Base-by-base conservation (phyloP, 2,888 invertebrate species). In the Scrobipalpa atriplicella region DNA sequence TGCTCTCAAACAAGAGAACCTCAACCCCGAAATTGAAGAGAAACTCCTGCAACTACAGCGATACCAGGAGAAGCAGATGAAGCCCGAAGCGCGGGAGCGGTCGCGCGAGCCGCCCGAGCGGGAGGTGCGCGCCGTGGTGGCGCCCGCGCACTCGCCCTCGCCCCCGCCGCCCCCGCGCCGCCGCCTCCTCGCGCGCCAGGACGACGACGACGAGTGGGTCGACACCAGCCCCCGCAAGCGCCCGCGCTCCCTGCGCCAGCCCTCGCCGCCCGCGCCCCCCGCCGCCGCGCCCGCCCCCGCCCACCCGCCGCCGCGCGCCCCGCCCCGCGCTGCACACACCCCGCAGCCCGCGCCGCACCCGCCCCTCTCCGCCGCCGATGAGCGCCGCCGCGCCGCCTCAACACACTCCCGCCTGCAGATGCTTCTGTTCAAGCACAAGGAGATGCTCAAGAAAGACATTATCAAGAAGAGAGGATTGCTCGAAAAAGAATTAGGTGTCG, bases 21-120 rank as follows among this genome's bases (percentile, higher is more conserved):
- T 98, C 29, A 97, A 97, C 83, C 98, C 98, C 0, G 98, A 98
- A 87, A 97, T 98, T 72, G 98, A 98, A 84, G 98, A 98, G 79
- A 98, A 98, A 82, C 89, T 98, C 62, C 92, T 98, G 54, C 97
- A 97, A 76, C 93, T 98, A 76, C 98, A 98, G 86, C 94, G 96
- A 63, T 97, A 96, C 79, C 97, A 97, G 79, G 97, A 97, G 82
- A 95, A 95, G 74, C 95, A 95, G 73, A 95, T 96, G 95, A 95
- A 95, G 76, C 94, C 94, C 10, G 93, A 94, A 72, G 78, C 82
- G 41, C 76, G 71, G 18, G 79, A 82, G 39, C 80, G 84, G 47
- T 87, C 91, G 85, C 81, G 86, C 2, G 93, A 81, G 82, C 77
- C 85, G 84, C 78, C 66, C 79, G 76, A 76, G 56, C 75, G 43